These are phyloP conservation scores for Istiophorus platypterus DNA, from an alignment of 2,113 vertebrate genomes.

Conservation along the genomic window DNA sequence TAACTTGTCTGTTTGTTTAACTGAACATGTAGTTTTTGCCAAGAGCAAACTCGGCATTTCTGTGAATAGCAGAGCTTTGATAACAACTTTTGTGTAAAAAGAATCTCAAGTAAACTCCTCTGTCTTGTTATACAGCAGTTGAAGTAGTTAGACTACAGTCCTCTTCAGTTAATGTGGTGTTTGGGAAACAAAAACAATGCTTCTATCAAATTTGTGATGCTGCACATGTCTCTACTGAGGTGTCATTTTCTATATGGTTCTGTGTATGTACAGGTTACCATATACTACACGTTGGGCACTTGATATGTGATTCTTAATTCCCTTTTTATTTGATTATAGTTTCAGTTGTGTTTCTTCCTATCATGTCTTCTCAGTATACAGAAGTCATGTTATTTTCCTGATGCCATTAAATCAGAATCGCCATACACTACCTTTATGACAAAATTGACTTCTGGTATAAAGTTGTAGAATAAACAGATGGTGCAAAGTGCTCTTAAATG, in stretches of 20 bases:
- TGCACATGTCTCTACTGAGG: slow-evolving; percentile 1
- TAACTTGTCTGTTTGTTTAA: slow-evolving; percentile 3
- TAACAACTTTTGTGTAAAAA: not conserved
- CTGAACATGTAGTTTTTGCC: not conserved
- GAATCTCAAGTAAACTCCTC: not conserved
- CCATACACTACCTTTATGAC: not conserved
- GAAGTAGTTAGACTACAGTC: slow-evolving; percentile 10
- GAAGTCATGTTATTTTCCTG: not conserved
- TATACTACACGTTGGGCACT: not conserved
- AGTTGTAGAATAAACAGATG: no score
- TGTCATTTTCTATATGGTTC: not conserved
- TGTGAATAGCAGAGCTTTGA: slow-evolving; percentile 5
- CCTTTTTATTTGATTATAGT: not conserved
- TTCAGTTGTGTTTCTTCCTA: no score
- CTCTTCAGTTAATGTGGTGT: slow-evolving; percentile 11
- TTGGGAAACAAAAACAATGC: slow-evolving; percentile 11
- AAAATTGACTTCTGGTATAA: not conserved
- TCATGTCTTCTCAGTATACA: not conserved
- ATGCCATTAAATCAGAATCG: not conserved
- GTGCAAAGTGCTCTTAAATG: no score
- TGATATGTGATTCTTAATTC: not conserved
- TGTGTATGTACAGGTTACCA: not conserved
- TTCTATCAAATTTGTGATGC: not conserved
- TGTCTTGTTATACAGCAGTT: not conserved
- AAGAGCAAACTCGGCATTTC: not conserved